These are phyloP conservation scores for Troilus luridus DNA, from an alignment of 2,888 invertebrate species.

Conservation along the genomic window DNA sequence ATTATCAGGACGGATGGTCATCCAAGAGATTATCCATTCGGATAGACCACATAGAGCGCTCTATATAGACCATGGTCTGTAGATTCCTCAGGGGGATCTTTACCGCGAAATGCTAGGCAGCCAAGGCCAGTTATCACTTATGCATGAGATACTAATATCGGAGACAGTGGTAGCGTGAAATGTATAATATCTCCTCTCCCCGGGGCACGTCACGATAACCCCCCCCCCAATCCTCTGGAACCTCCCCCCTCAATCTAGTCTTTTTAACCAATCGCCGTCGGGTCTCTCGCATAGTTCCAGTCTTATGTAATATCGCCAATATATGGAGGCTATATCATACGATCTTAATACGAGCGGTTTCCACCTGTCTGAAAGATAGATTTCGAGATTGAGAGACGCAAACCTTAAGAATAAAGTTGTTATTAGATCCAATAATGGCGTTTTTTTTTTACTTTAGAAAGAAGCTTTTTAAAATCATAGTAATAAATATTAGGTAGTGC, in stretches of 20 bases:
- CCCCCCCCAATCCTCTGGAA: too few species aligned
- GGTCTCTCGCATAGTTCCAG: slow-evolving; percentile 3
- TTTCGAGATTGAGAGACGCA: too few species aligned
- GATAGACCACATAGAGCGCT: neutral
- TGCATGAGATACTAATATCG: slow-evolving; percentile 40
- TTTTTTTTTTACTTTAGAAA: too few species aligned
- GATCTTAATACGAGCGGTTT: too few species aligned
- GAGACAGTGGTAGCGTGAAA: slow-evolving; percentile 53
- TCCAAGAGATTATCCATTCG: neutral
- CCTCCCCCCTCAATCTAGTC: neutral
- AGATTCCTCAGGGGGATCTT: neutral
- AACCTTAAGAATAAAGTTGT: too few species aligned
- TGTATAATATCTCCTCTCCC: slow-evolving; percentile 35
- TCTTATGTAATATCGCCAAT: slow-evolving; percentile 5
- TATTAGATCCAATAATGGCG: too few species aligned
- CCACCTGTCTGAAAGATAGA: too few species aligned
- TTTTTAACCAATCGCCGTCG: slow-evolving; percentile 34
- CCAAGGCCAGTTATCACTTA: slow-evolving; percentile 26
- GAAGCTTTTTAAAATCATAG: too few species aligned
- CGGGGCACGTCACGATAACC: slow-evolving; percentile 5
- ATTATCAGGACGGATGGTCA: neutral
- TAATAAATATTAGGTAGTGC: too few species aligned
- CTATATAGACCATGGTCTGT: slow-evolving; percentile 10
- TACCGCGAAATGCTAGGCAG: slow-evolving; percentile 11
- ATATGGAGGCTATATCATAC: neutral